A percentile compares a stretch with the other conserved stretches of the same genome.
Conservation (phyloP, 2,113 vertebrate species). For the Otocyon megalotis region DNA sequence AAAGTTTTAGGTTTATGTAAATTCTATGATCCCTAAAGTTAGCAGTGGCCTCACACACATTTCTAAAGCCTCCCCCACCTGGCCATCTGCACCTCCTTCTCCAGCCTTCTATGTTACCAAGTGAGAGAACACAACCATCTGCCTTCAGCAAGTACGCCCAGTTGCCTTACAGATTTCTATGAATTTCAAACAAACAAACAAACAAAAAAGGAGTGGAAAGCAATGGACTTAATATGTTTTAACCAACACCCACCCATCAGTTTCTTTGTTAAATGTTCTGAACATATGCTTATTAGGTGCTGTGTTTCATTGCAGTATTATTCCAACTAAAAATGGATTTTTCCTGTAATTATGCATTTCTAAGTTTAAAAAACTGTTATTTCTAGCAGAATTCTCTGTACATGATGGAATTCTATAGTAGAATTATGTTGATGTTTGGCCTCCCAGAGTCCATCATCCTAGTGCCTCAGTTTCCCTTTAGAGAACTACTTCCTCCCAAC, state of each 20-base stretch:
- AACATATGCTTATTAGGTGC: conserved; percentile 46
- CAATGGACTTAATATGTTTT: neutral
- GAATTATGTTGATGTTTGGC: neutral
- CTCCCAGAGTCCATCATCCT: neutral
- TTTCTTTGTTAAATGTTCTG: conserved; percentile 28
- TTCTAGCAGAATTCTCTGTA: neutral
- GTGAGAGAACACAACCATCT: conserved; percentile 57
- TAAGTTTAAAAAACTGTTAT: conserved; percentile 14
- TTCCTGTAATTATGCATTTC: neutral
- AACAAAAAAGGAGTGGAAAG: conserved; percentile 14
- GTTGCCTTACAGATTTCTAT: conserved; percentile 55
- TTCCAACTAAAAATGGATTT: conserved; percentile 21
- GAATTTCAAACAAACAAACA: conserved; percentile 48
- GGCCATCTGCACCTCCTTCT: conserved; percentile 41
- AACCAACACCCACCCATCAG: neutral
- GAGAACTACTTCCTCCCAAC: neutral
- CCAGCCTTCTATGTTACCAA: conserved; percentile 23
- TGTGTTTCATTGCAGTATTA: neutral
- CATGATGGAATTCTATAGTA: neutral
- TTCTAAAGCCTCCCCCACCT: neutral
- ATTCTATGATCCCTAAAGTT: conserved; percentile 28
- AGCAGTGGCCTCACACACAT: neutral
- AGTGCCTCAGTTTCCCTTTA: neutral
- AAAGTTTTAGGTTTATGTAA: conserved; percentile 17
- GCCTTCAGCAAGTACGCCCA: neutral